Evolutionary conservation across 2,888 invertebrate species (phyloP).

Genomic region (Tipula confusa): DNA sequence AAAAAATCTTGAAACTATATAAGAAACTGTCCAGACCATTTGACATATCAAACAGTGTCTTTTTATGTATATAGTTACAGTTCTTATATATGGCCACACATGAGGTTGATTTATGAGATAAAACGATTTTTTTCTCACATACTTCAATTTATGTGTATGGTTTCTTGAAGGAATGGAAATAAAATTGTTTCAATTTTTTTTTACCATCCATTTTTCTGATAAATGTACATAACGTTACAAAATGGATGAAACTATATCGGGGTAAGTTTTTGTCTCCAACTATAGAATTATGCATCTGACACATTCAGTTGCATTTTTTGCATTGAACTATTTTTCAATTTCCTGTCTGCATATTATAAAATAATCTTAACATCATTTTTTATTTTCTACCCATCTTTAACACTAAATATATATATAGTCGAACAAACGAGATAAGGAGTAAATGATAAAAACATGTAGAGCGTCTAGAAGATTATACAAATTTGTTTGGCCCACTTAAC

Average conservation of each 20-base stretch:
- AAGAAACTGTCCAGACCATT: neutral
- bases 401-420: no score
- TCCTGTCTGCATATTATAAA: no score
- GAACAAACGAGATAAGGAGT: no score
- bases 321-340: no score
- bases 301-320: neutral
- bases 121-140: neutral
- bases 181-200: neutral
- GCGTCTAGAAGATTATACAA: no score
- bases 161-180: neutral
- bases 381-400: no score
- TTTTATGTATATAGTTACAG: neutral
- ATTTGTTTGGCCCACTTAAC: no score
- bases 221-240: neutral
- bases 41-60: neutral
- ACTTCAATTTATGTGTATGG: neutral
- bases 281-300: neutral
- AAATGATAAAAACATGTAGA: no score
- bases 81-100: neutral
- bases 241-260: neutral
- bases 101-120: slow-evolving; percentile 6
- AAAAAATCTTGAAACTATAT: neutral
- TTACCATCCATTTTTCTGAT: neutral
- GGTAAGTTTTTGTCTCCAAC: neutral
- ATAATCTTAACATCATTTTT: no score